These are phyloP conservation scores for Saxicola maurus DNA, from an alignment of 2,797 vertebrate species.

Conservation along the genomic window DNA sequence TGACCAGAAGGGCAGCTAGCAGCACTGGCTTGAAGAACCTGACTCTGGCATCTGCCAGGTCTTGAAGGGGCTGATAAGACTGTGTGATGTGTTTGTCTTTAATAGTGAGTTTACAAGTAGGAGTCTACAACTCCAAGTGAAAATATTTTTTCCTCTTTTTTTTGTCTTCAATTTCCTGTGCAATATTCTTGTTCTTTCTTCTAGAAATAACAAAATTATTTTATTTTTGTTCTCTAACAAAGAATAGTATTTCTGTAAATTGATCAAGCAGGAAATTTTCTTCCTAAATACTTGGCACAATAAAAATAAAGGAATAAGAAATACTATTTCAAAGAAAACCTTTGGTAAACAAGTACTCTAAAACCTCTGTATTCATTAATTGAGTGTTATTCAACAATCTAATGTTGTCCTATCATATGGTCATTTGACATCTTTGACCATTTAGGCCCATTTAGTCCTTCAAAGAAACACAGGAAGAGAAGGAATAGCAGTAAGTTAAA, in stretches of 20 bases:
- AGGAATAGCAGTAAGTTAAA: not conserved
- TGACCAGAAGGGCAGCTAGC: constrained; percentile 1
- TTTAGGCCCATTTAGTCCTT: not conserved
- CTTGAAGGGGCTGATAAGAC: constrained; percentile 10
- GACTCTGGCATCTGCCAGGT: not conserved
- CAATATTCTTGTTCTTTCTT: not conserved
- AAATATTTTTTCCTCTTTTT: not conserved
- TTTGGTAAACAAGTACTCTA: not conserved
- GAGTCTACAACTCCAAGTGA: not conserved
- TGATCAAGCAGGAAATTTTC: not conserved
- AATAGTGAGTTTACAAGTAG: not conserved
- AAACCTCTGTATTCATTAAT: not conserved
- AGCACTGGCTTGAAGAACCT: not conserved
- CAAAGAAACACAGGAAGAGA: not conserved
- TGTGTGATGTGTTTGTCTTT: not conserved
- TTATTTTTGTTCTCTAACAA: not conserved
- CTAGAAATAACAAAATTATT: not conserved
- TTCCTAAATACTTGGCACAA: not conserved
- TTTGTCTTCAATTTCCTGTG: not conserved
- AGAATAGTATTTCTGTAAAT: not conserved
- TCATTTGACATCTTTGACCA: not conserved
- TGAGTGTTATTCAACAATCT: not conserved
- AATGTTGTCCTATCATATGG: not conserved
- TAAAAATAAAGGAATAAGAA: not conserved
- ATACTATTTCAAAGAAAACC: not conserved